Conservation (phyloP, 2,113 vertebrate species). For the Turnix velox region DNA sequence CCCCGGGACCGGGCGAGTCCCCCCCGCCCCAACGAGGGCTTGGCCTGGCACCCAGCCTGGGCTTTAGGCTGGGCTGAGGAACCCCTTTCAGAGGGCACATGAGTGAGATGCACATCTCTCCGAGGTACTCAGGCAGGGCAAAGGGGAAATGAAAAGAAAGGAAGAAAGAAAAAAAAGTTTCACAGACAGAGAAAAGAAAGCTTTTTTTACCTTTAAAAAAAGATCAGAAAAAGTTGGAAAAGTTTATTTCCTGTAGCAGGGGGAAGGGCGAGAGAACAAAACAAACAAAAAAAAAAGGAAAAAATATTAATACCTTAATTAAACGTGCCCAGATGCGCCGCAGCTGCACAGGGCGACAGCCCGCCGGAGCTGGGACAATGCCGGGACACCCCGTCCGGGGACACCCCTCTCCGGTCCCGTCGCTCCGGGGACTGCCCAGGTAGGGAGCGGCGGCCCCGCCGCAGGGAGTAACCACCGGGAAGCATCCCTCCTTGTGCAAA, state of each 20-base stretch:
- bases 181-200: neutral
- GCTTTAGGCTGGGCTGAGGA: accelerated
- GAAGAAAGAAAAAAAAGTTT: neutral
- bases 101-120: neutral
- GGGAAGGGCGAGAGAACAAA: no score
- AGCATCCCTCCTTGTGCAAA: neutral
- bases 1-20: neutral
- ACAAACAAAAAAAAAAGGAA: no score
- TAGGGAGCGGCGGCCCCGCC: neutral
- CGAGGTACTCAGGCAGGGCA: neutral
- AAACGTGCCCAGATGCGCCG: neutral
- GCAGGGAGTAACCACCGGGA: neutral
- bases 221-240: neutral
- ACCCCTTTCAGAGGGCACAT: accelerated
- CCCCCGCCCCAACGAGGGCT: neutral
- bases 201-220: no score
- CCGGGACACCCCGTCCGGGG: neutral
- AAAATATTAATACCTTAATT: neutral
- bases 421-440: neutral
- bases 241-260: neutral
- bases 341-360: neutral
- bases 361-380: neutral
- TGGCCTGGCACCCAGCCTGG: neutral
- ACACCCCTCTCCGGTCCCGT: neutral
- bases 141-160: accelerated